These are phyloP conservation scores for Phrynocephalus vlangalii DNA, from an alignment of 2,797 vertebrate species.

Conservation along the genomic window DNA sequence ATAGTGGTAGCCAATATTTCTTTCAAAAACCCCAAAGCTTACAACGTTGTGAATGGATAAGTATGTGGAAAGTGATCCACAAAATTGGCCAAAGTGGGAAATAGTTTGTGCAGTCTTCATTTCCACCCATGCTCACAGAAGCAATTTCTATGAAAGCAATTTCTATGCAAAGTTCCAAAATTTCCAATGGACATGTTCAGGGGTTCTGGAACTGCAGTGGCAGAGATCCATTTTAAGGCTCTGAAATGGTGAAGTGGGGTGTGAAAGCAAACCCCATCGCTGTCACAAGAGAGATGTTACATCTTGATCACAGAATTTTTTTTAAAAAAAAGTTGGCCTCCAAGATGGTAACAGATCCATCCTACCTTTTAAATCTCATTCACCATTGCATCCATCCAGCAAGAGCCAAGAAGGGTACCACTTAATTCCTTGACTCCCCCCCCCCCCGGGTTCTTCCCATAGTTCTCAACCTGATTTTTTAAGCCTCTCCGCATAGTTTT, in stretches of 20 bases:
- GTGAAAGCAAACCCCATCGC: background rate
- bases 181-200: too few species aligned
- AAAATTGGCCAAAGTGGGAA: background rate
- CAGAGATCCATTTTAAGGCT: too few species aligned
- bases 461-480: background rate
- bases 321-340: background rate
- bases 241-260: too few species aligned
- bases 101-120: background rate
- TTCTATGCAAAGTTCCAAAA: too few species aligned
- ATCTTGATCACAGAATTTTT: background rate
- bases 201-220: too few species aligned
- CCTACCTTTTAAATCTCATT: background rate
- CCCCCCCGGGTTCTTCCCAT: background rate
- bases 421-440: background rate
- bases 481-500: background rate
- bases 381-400: background rate
- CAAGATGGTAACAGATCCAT: background rate
- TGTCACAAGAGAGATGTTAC: background rate
- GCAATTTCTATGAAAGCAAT: background rate
- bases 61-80: background rate
- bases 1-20: background rate
- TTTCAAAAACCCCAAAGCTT: background rate
- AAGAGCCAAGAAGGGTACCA: too few species aligned
- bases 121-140: background rate
- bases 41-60: background rate